These are phyloP conservation scores for Colistium nudipinnis DNA, from an alignment of 2,113 vertebrate genomes.

Conservation along the genomic window DNA sequence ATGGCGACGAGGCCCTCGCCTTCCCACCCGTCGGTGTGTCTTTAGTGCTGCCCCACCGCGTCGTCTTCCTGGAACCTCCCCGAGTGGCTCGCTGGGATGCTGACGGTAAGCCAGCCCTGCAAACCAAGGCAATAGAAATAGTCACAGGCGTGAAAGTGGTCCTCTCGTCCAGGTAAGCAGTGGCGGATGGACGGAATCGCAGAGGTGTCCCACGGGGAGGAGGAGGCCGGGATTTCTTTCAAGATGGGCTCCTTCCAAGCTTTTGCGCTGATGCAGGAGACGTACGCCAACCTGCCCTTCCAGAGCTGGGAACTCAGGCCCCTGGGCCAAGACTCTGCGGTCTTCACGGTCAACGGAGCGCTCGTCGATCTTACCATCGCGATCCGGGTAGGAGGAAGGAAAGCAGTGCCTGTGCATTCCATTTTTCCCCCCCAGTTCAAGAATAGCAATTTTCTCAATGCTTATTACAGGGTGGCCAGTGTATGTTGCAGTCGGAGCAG, in stretches of 20 bases:
- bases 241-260: constrained; percentile 81
- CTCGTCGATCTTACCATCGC: constrained; percentile 84
- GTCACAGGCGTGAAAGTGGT: not conserved
- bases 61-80: constrained; percentile 85
- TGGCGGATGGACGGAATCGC: constrained; percentile 87
- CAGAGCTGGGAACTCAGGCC: constrained; percentile 88
- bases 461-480: constrained; percentile 81
- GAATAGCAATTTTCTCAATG: not conserved
- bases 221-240: constrained; percentile 79
- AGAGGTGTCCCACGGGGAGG: constrained; percentile 49
- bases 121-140: not conserved
- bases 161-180: constrained; percentile 72
- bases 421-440: not conserved
- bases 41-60: constrained; percentile 73
- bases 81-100: constrained; percentile 87
- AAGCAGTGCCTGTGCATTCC: accelerated
- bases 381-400: constrained; percentile 80
- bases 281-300: constrained; percentile 87
- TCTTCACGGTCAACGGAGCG: constrained; percentile 77
- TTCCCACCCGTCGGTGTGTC: constrained; percentile 76
- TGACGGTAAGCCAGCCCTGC: constrained; percentile 71
- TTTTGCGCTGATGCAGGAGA: constrained; percentile 86
- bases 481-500: constrained; percentile 80
- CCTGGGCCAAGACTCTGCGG: constrained; percentile 69
- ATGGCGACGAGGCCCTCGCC: constrained; percentile 41